A percentile compares a stretch with the other conserved stretches of the same genome.
Conservation (phyloP, 1,140 invertebrate genomes). For the Dryas iulia region DNA sequence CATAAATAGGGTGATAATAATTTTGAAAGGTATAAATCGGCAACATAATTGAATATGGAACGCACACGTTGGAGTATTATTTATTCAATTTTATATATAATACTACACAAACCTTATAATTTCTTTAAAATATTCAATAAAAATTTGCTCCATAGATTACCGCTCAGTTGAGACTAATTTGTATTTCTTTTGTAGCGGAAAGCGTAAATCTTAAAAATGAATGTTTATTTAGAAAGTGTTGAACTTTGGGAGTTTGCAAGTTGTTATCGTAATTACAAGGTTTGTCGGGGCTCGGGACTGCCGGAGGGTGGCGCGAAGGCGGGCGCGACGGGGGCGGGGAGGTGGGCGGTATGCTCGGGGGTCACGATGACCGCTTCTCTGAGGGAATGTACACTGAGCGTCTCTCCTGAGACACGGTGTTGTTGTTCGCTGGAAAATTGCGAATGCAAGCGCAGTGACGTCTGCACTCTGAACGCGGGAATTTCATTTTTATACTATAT, state of each 20-base stretch:
- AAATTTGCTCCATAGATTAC: neutral
- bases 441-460: neutral
- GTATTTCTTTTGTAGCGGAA: conserved; percentile 5
- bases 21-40: too few species aligned
- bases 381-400: neutral
- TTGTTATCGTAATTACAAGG: conserved; percentile 22
- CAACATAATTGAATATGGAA: too few species aligned
- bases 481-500: neutral
- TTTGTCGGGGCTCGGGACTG: conserved; percentile 8
- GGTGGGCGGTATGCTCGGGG: neutral
- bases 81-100: too few species aligned
- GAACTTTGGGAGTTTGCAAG: conserved; percentile 15
- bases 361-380: neutral
- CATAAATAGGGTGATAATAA: neutral
- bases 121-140: neutral
- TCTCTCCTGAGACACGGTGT: neutral
- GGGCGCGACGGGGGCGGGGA: conserved; percentile 1
- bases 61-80: too few species aligned
- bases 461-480: neutral
- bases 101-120: too few species aligned
- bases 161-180: conserved; percentile 13
- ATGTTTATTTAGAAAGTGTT: conserved; percentile 24
- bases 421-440: neutral
- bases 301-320: neutral
- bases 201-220: conserved; percentile 18